These are phyloP conservation scores for Drosophila jambulina DNA, from an alignment of 1,140 invertebrate species.

Conservation along the genomic window DNA sequence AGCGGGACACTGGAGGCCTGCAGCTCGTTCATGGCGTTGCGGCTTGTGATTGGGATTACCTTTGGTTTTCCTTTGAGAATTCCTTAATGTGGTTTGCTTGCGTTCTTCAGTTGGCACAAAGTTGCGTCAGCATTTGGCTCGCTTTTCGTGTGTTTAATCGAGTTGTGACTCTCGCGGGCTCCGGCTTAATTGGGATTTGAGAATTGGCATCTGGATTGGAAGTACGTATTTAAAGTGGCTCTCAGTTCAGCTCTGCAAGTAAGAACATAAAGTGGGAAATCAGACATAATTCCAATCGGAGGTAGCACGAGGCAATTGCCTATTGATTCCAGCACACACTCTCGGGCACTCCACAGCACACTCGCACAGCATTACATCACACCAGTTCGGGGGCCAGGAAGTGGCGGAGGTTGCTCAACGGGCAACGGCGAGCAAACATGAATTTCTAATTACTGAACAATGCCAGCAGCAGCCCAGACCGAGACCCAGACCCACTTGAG, in stretches of 20 bases:
- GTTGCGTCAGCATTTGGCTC: constrained; percentile 49
- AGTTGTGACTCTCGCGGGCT: constrained; percentile 1
- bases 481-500: constrained; percentile 11
- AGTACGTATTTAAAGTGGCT: constrained; percentile 11
- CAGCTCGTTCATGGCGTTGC: constrained; percentile 56
- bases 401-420: constrained; percentile 27
- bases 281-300: constrained; percentile 14
- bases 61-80: constrained; percentile 23
- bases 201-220: constrained; percentile 39
- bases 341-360: background rate
- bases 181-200: constrained; percentile 22
- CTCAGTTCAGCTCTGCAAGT: constrained; percentile 33
- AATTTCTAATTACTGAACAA: constrained; percentile 59
- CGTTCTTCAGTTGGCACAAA: constrained; percentile 41
- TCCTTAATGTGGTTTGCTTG: background rate
- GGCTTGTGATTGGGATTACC: background rate
- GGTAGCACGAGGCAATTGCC: background rate
- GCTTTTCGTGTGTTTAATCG: constrained; percentile 5
- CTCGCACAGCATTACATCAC: constrained; percentile 22
- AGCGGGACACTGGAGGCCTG: constrained; percentile 60
- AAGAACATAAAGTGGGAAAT: constrained; percentile 5
- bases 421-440: constrained; percentile 39
- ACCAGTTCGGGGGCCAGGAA: constrained; percentile 8
- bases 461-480: constrained; percentile 13
- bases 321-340: constrained; percentile 18